Conservation (phyloP, 2,797 vertebrate species). For the Odontamblyopus rebecca region DNA sequence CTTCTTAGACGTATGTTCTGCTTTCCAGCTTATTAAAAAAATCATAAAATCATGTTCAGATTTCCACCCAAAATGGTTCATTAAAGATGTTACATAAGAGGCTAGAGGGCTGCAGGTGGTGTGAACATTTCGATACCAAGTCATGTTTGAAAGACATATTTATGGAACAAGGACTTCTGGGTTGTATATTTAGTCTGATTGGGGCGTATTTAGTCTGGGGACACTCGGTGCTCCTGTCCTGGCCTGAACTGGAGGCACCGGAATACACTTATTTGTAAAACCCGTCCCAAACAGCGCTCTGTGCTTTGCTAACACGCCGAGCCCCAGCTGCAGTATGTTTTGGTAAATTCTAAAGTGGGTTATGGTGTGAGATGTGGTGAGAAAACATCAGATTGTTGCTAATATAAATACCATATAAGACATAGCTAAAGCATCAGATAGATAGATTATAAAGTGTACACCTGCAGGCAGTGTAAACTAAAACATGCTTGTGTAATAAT, state of each 20-base stretch:
- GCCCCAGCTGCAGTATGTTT: constrained; percentile 40
- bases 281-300: constrained; percentile 30
- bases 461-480: background rate
- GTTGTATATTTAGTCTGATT: constrained; percentile 39
- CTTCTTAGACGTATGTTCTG: no score
- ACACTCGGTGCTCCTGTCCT: constrained; percentile 22
- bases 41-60: no score
- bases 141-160: constrained; percentile 35
- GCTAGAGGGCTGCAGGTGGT: background rate
- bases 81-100: background rate
- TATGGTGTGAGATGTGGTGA: constrained; percentile 26
- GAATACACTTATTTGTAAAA: constrained; percentile 21
- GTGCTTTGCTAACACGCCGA: constrained; percentile 22
- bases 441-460: background rate
- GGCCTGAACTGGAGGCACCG: constrained; percentile 21
- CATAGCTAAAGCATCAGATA: constrained; percentile 3
- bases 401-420: background rate
- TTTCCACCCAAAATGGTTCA: background rate
- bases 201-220: constrained; percentile 62
- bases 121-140: background rate
- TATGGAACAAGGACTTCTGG: constrained; percentile 31
- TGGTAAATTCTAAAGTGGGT: constrained; percentile 20
- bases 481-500: background rate
- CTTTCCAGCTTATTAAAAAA: no score
- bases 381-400: constrained; percentile 12